phyloP scores from a whole-genome alignment of 2,113 vertebrate species.

The Xenotilapia flavipinnis region DNA sequence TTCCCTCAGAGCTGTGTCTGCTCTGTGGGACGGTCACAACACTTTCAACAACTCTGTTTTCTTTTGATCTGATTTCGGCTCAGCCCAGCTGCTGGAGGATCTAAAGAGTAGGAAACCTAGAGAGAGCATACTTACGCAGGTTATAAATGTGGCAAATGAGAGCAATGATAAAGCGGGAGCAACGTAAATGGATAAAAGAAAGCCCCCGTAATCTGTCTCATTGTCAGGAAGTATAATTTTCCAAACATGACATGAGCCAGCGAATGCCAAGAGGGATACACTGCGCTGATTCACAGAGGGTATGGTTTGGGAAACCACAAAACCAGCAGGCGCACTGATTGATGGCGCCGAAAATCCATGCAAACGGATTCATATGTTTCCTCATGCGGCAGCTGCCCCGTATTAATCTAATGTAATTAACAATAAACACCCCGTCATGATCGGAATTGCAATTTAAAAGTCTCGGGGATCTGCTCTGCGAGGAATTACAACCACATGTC shows the following conservation, averaged over 20 bases:
- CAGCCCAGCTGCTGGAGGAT: not conserved
- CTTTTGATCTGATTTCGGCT: conserved; percentile 24
- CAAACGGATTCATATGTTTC: conserved; percentile 42
- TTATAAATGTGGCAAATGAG: conserved; percentile 30
- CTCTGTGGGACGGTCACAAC: conserved; percentile 15
- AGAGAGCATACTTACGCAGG: not conserved
- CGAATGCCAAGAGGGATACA: not conserved
- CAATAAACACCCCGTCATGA: conserved; percentile 63
- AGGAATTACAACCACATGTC: conserved; percentile 60
- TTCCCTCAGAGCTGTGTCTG: not conserved
- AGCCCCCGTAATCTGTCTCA: not conserved
- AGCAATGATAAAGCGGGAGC: not conserved
- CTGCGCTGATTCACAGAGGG: conserved; percentile 6
- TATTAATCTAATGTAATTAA: conserved; percentile 59
- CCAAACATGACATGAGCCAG: conserved; percentile 15
- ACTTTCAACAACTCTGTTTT: not conserved
- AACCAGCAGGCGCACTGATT: conserved; percentile 38
- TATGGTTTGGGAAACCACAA: conserved; percentile 6
- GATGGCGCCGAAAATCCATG: conserved; percentile 40
- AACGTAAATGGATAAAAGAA: conserved; percentile 20
- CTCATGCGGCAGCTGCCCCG: conserved; percentile 45
- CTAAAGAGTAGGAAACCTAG: not conserved
- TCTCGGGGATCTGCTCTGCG: conserved; percentile 14
- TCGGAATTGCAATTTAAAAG: conserved; percentile 56
- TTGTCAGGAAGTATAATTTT: not conserved